Conservation (phyloP, 2,888 invertebrate genomes). For the Tetragnatha montana region DNA sequence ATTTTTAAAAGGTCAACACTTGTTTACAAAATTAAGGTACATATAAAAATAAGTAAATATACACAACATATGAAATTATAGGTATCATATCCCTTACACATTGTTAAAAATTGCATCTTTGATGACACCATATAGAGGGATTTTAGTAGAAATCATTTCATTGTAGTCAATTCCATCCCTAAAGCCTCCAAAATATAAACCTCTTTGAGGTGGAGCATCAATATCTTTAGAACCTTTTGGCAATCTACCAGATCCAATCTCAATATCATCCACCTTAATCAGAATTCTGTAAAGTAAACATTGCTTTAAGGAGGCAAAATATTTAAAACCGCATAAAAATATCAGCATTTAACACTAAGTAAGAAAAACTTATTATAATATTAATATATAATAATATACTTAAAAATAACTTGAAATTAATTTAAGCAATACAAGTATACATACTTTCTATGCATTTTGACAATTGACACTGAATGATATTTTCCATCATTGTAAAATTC, state of each 20-base stretch:
- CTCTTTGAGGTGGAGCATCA: constrained; percentile 79
- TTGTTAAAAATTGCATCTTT: constrained; percentile 89
- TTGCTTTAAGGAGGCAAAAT: neutral
- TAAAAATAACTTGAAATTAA: neutral
- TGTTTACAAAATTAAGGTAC: neutral
- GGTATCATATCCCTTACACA: neutral
- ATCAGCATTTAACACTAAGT: neutral
- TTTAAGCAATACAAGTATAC: neutral
- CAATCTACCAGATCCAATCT: constrained; percentile 78
- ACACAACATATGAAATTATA: neutral
- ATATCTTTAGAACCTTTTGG: constrained; percentile 71
- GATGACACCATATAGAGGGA: constrained; percentile 85
- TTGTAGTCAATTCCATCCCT: constrained; percentile 79
- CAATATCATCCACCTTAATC: constrained; percentile 85
- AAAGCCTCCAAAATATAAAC: constrained; percentile 86
- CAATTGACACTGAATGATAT: constrained; percentile 84
- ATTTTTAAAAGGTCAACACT: neutral
- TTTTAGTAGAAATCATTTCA: constrained; percentile 79
- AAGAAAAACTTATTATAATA: neutral
- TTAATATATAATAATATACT: neutral
- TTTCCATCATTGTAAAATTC: constrained; percentile 85
- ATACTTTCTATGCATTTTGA: constrained; percentile 79
- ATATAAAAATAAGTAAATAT: neutral
- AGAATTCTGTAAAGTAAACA: constrained; percentile 77
- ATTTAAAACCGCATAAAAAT: neutral